phyloP scores from a whole-genome alignment of 2,113 vertebrate species.

The Canis aureus region DNA sequence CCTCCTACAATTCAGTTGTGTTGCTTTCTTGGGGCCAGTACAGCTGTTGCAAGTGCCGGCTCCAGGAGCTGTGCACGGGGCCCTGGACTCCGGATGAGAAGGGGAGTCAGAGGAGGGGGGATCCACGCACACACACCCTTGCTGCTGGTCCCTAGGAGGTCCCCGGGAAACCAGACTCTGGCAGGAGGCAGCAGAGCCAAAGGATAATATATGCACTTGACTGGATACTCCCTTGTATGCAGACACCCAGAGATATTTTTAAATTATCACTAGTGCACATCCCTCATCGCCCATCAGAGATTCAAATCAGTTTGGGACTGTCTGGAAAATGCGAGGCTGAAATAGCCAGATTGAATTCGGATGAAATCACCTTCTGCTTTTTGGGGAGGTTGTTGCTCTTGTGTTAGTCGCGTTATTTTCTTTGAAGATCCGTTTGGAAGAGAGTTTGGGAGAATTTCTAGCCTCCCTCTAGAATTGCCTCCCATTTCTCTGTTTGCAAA shows the following conservation, averaged over 20 bases:
- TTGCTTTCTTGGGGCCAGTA: constrained; percentile 57
- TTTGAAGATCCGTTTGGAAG: constrained; percentile 74
- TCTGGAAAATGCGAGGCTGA: constrained; percentile 58
- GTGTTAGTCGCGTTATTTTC: constrained; percentile 57
- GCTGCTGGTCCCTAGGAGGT: constrained; percentile 33
- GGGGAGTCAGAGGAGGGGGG: not conserved
- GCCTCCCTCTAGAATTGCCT: constrained; percentile 72
- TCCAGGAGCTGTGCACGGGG: not conserved
- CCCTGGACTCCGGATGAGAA: not conserved
- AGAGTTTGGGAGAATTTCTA: constrained; percentile 60
- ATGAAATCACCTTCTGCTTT: constrained; percentile 62
- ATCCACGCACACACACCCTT: not conserved
- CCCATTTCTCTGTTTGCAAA: constrained; percentile 57
- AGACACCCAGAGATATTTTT: constrained; percentile 72
- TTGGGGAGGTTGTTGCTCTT: constrained; percentile 63
- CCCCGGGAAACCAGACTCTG: constrained; percentile 34
- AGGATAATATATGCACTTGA: constrained; percentile 51
- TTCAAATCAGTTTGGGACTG: not conserved
- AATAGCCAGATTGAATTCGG: constrained; percentile 63
- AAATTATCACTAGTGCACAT: not conserved
- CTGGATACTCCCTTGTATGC: constrained; percentile 31
- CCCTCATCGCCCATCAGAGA: constrained; percentile 65
- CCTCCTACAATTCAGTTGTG: not conserved
- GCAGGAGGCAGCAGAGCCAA: constrained; percentile 56
- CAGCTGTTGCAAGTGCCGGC: constrained; percentile 57